These are phyloP conservation scores for Enteromius afrohamiltoni DNA, from an alignment of 2,797 vertebrate species.

Conservation along the genomic window DNA sequence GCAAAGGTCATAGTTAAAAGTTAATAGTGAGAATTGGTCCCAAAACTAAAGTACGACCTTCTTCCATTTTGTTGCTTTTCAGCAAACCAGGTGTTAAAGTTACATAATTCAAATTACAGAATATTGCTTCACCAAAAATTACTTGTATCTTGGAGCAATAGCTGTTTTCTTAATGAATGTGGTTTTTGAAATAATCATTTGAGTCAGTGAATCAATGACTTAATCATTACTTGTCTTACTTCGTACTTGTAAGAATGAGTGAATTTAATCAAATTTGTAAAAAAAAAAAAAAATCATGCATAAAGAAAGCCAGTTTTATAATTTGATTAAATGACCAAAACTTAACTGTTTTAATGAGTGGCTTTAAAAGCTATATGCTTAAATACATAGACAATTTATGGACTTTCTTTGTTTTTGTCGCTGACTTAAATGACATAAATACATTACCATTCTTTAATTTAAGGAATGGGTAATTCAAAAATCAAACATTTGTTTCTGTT, in stretches of 20 bases:
- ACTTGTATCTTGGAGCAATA: not conserved
- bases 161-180: not conserved
- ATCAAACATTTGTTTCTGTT: not conserved
- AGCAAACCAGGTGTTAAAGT: not conserved
- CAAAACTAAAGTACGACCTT: not conserved
- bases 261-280: not conserved
- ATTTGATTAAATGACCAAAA: not conserved
- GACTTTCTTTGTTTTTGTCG: not conserved
- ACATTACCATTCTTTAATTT: not conserved
- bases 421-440: not conserved
- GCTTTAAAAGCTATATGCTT: not conserved
- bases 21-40: not conserved
- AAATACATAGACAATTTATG: not conserved
- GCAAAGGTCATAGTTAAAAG: not conserved
- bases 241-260: no score
- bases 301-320: not conserved
- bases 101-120: not conserved
- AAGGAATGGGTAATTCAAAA: not conserved
- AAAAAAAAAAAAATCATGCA: not conserved
- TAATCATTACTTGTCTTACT: no score
- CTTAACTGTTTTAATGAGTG: not conserved
- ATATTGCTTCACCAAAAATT: not conserved
- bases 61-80: not conserved
- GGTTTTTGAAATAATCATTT: not conserved
- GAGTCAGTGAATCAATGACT: not conserved